Conservation (phyloP, 2,113 vertebrate species). For the Mustela nigripes region DNA sequence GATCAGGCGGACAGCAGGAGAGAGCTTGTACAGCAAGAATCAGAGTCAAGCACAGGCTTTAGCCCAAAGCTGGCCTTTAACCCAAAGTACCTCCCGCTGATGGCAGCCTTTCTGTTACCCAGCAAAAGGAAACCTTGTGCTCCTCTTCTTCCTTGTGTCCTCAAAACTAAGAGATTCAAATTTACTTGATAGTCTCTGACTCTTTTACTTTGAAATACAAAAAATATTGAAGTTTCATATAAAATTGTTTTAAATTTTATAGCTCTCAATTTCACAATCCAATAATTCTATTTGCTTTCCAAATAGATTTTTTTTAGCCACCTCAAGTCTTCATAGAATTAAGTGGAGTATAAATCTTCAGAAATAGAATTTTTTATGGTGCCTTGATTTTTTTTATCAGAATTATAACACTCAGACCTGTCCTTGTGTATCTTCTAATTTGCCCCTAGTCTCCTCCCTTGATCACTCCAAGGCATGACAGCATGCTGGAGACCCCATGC, state of each 20-base stretch:
- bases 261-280: slow-evolving; percentile 69
- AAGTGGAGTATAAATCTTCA: slow-evolving; percentile 59
- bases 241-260: slow-evolving; percentile 71
- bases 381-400: slow-evolving; percentile 35
- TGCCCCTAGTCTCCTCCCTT: neutral
- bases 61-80: neutral
- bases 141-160: neutral
- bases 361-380: slow-evolving; percentile 64
- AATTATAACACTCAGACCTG: neutral
- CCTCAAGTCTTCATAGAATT: slow-evolving; percentile 37
- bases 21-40: neutral
- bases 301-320: slow-evolving; percentile 61
- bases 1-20: fast-evolving
- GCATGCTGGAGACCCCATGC: neutral
- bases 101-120: neutral
- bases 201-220: slow-evolving; percentile 50
- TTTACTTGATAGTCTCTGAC: neutral
- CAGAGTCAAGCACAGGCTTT: neutral
- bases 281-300: slow-evolving; percentile 74
- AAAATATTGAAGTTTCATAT: slow-evolving; percentile 47
- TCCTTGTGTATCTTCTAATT: neutral
- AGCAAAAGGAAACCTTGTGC: neutral
- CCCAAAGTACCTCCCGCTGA: fast-evolving
- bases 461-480: neutral
- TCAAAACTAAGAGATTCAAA: neutral